Base-by-base conservation (phyloP, 92 coral and sea anemone species). In the Epizoanthus scotinus region DNA sequence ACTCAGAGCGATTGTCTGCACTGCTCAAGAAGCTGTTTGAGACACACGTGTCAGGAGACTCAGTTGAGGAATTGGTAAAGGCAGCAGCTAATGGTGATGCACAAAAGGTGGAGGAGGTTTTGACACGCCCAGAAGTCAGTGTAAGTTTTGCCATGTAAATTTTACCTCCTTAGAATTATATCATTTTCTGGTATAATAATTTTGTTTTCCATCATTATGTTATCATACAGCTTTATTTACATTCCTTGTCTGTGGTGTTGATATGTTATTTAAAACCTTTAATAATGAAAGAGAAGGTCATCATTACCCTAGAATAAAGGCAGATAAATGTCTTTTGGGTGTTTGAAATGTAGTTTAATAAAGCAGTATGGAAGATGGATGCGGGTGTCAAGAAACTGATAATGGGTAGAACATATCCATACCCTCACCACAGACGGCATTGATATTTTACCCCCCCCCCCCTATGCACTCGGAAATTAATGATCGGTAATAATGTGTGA, bases 41-140 rank as follows among this genome's bases (percentile, higher is more conserved):
- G 74, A 93, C 98, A 5, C 99, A 95, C 34, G 95, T 95, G 19
- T 92, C 99, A 0, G 98, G 96, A n/a, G 99, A 95, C 86, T 70
- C 98, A 0, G 96, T 95, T 1, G 99, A 95, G 66, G 99, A 95
- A 52, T 96, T 95, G 25, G 99, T 95, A 13, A 95, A 95, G 72
- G 98, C 99, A 44, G 99, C 99, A 3, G 99, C 99, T 18, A 95
- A 94, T 78, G 99, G 95, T 15, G 99, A 95, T 65, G 28, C 88
- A 18, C 95, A 91, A 63, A 84, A 84, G 57, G 93, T 91, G 21
- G 95, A 95, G 64, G 95, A 95, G 61, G 86, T 91, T 10, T 70
- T 93, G 18, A 85, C 87, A 82, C 91, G 92, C 67, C 87, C 89
- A 20, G 99, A 89, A 63, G 91, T 89, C 44, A 93, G 91, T 81